Conservation (phyloP, 1,140 invertebrate genomes). For the Drosophila quadrilineata region DNA sequence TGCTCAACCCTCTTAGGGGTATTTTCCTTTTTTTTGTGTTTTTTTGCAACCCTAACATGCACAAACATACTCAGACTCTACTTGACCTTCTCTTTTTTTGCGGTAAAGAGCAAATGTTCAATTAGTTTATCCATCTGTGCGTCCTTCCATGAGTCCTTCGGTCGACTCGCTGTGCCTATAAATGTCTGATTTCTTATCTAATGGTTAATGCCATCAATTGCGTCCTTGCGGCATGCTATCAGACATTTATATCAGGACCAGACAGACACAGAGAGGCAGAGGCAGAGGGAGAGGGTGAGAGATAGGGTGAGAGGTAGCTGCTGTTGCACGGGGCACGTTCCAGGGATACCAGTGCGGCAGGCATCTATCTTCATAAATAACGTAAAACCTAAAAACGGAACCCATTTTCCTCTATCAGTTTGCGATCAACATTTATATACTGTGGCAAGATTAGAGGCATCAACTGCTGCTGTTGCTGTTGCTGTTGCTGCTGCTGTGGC, state of each 20-base stretch:
- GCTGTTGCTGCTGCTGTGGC: conserved; percentile 2
- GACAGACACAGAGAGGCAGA: conserved; percentile 18
- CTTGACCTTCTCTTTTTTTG: too few species aligned
- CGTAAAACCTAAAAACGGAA: conserved; percentile 7
- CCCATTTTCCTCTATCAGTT: conserved; percentile 50
- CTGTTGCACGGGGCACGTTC: conserved; percentile 8
- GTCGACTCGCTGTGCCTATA: conserved; percentile 35
- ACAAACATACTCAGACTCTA: too few species aligned
- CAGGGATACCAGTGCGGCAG: too few species aligned
- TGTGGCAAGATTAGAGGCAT: conserved; percentile 32
- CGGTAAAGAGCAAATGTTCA: conserved; percentile 22
- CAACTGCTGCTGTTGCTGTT: conserved; percentile 11
- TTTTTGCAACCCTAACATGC: too few species aligned
- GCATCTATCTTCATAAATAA: conserved; percentile 40
- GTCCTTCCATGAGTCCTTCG: not conserved
- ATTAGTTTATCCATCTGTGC: conserved; percentile 17
- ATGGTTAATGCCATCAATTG: conserved; percentile 77
- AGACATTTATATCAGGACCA: conserved; percentile 54
- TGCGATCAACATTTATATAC: conserved; percentile 37
- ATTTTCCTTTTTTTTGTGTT: too few species aligned
- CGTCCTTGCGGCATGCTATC: conserved; percentile 60
- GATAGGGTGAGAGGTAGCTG: not conserved
- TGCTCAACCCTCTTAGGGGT: too few species aligned
- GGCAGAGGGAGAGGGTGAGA: not conserved
- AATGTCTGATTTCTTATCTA: conserved; percentile 79